These are phyloP conservation scores for Bombylius discolor DNA, from an alignment of 2,888 invertebrate genomes.

Conservation along the genomic window DNA sequence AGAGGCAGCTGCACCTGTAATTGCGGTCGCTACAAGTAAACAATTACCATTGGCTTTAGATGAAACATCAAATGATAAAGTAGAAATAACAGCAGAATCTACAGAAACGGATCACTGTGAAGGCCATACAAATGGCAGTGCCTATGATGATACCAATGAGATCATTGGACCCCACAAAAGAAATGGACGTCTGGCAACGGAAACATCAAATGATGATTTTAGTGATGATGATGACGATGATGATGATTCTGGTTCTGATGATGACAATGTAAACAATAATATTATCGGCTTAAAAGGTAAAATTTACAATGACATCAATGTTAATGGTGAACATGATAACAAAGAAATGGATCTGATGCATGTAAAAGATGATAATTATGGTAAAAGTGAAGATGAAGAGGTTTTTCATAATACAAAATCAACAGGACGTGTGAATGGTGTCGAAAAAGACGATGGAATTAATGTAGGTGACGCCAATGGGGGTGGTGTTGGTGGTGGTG, in stretches of 20 bases:
- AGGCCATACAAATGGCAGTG: not conserved
- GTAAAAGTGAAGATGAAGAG: not conserved
- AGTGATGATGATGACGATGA: slow-evolving; percentile 15
- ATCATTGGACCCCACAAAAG: not conserved
- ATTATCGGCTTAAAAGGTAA: slow-evolving; percentile 23
- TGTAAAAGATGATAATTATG: slow-evolving; percentile 11
- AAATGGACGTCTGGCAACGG: not conserved
- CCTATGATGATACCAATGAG: not conserved
- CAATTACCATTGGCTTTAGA: slow-evolving; percentile 19
- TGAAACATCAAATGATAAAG: not conserved
- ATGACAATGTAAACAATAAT: slow-evolving; percentile 19
- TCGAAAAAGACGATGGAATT: not conserved
- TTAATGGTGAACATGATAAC: slow-evolving; percentile 16
- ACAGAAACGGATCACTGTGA: not conserved
- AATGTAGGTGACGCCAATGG: not conserved
- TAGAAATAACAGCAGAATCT: not conserved
- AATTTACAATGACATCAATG: too few relatives aligned
- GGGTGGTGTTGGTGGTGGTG: not conserved
- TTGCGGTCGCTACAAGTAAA: slow-evolving; percentile 21
- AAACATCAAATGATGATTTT: not conserved
- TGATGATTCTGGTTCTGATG: slow-evolving; percentile 9
- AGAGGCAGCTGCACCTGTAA: slow-evolving; percentile 21
- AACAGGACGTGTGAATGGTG: not conserved
- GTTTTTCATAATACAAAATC: not conserved
- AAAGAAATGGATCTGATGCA: slow-evolving; percentile 20